A percentile compares a stretch with the other conserved stretches of the same genome.
These are phyloP conservation scores for Tetragonula clypearis DNA, from an alignment of 1,140 invertebrate species.

Conservation along the genomic window DNA sequence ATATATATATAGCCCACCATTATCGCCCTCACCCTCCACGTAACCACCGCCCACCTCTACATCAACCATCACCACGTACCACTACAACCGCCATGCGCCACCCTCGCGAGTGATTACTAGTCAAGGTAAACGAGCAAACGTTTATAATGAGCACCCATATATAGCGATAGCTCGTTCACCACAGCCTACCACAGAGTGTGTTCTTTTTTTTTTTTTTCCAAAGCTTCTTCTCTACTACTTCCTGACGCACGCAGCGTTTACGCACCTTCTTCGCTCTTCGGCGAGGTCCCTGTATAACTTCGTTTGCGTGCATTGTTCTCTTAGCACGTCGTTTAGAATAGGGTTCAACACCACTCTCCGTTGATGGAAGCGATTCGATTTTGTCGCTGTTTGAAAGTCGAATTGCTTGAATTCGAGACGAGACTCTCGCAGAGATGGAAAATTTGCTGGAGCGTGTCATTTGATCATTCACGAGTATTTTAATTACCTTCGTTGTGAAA, in stretches of 20 bases:
- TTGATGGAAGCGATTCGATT: not conserved
- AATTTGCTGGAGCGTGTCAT: not conserved
- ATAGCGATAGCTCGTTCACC: conserved; percentile 61
- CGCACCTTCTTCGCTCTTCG: conserved; percentile 9
- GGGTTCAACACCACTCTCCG: not conserved
- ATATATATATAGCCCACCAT: conserved; percentile 60
- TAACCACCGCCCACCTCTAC: conserved; percentile 72
- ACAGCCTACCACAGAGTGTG: not conserved
- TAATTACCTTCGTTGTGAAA: not conserved
- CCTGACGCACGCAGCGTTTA: conserved; percentile 13
- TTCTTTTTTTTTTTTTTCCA: not conserved
- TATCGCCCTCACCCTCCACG: conserved; percentile 69
- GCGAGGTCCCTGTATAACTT: not conserved
- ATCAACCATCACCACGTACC: conserved; percentile 72
- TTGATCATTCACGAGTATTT: not conserved
- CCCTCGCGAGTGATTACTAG: conserved; percentile 77
- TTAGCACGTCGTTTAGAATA: not conserved
- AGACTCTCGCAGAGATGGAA: too few species aligned
- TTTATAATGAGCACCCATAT: conserved; percentile 62
- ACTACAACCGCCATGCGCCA: conserved; percentile 75
- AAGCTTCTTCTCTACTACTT: conserved; percentile 8
- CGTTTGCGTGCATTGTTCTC: not conserved
- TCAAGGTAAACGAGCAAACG: conserved; percentile 78
- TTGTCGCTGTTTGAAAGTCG: too few species aligned
- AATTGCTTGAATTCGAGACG: too few species aligned